These are phyloP conservation scores for Chrysoperla carnea DNA, from an alignment of 1,140 invertebrate genomes.

Conservation along the genomic window DNA sequence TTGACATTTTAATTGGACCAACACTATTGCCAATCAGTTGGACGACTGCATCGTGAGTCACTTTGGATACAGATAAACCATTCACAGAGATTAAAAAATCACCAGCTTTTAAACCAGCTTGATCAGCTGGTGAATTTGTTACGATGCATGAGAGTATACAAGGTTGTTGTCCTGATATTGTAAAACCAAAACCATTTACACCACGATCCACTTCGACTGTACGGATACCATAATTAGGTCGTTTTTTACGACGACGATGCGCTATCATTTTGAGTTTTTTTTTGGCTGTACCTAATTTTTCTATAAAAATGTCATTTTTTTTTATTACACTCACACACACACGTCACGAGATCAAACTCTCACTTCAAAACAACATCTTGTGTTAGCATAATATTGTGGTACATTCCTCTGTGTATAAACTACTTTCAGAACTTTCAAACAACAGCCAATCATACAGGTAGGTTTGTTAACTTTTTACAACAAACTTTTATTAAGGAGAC, in stretches of 20 bases:
- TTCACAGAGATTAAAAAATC: constrained; percentile 87
- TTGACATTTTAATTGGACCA: constrained; percentile 59
- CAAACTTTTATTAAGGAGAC: too few species aligned
- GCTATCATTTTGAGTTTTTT: constrained; percentile 34
- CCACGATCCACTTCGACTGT: constrained; percentile 73
- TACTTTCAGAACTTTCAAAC: constrained; percentile 3
- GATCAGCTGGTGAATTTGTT: constrained; percentile 63
- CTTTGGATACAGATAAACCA: constrained; percentile 70
- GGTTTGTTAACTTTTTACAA: too few species aligned
- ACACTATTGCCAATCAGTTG: constrained; percentile 70
- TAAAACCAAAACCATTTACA: constrained; percentile 77
- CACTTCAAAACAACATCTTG: not conserved
- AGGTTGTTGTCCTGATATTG: constrained; percentile 83
- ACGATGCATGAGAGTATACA: constrained; percentile 81
- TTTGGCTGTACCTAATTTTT: not conserved
- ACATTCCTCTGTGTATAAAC: constrained; percentile 6
- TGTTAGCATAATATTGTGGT: constrained; percentile 5
- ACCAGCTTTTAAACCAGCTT: constrained; percentile 70
- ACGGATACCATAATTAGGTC: constrained; percentile 60
- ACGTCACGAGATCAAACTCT: not conserved
- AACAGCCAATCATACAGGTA: too few species aligned
- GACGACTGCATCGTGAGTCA: constrained; percentile 84
- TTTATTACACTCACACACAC: not conserved
- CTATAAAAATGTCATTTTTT: not conserved
- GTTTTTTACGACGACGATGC: constrained; percentile 57